Evolutionary conservation across 2,113 vertebrate genomes (phyloP).

Genomic region (Collichthys lucidus): DNA sequence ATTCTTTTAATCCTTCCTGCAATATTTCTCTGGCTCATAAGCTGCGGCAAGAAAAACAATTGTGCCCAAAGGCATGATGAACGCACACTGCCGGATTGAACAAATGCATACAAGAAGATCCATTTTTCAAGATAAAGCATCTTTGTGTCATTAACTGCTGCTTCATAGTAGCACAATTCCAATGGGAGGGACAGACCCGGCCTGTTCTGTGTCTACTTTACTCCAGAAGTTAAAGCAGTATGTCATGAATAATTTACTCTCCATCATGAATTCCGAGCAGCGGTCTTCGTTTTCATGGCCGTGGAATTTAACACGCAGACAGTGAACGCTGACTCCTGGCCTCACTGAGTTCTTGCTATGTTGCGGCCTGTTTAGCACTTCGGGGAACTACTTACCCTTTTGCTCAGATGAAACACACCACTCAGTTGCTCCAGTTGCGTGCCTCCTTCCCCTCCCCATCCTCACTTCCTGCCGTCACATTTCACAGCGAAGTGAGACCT

Average conservation of each 20-base stretch:
- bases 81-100: slow-evolving; percentile 41
- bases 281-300: slow-evolving; percentile 9
- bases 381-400: slow-evolving; percentile 29
- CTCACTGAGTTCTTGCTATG: slow-evolving; percentile 23
- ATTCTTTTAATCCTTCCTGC: slow-evolving; percentile 56
- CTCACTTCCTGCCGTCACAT: slow-evolving; percentile 65
- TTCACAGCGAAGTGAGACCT: slow-evolving; percentile 61
- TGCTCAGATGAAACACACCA: slow-evolving; percentile 22
- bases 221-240: slow-evolving; percentile 38
- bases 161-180: slow-evolving; percentile 37
- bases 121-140: slow-evolving; percentile 66
- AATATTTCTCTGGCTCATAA: slow-evolving; percentile 41
- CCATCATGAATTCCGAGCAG: slow-evolving; percentile 15
- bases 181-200: slow-evolving; percentile 22
- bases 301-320: slow-evolving; percentile 70
- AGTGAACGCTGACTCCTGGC: slow-evolving; percentile 23
- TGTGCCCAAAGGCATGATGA: slow-evolving; percentile 41
- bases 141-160: slow-evolving; percentile 37
- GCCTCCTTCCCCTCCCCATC: slow-evolving; percentile 24
- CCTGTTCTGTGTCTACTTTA: slow-evolving; percentile 18
- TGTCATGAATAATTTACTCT: slow-evolving; percentile 47
- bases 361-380: slow-evolving; percentile 14
- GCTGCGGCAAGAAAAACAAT: slow-evolving; percentile 31
- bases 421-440: not conserved
- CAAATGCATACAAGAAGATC: slow-evolving; percentile 51